A percentile compares a stretch with the other conserved stretches of the same genome.
Evolutionary conservation across 2,888 invertebrate species (phyloP).

Genomic region (Torymus texanus): DNA sequence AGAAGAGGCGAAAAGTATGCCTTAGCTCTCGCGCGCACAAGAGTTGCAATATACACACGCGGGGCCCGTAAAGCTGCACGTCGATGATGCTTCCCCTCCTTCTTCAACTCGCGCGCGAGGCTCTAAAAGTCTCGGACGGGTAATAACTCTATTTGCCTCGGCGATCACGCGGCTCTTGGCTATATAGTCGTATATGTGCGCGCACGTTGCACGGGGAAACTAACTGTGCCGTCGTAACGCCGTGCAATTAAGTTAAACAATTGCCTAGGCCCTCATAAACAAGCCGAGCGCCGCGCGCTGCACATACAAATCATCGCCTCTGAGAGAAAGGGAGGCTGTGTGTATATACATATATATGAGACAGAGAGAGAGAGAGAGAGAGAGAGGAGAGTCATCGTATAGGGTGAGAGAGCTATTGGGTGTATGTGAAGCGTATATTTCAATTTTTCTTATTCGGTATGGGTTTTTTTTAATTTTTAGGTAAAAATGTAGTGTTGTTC

Average conservation of each 20-base stretch:
- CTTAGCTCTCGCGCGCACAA: not conserved
- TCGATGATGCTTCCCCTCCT: too few species aligned
- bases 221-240: conserved; percentile 67
- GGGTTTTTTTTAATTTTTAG: too few species aligned
- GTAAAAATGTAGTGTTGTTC: too few species aligned
- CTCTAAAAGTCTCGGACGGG: conserved; percentile 71
- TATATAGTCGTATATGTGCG: not conserved
- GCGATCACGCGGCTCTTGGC: conserved; percentile 16
- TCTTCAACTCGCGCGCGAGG: conserved; percentile 35
- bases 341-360: too few species aligned
- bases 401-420: too few species aligned
- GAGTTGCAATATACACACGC: not conserved
- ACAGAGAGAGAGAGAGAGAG: conserved; percentile 22
- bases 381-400: not conserved
- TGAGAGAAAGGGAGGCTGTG: not conserved
- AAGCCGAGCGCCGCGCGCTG: conserved; percentile 59
- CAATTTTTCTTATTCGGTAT: too few species aligned
- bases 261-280: conserved; percentile 69
- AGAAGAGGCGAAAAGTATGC: too few species aligned
- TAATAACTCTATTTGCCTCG: conserved; percentile 72
- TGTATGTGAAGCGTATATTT: too few species aligned
- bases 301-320: conserved; percentile 64
- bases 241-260: conserved; percentile 74
- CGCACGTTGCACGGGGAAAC: conserved; percentile 56
- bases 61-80: too few species aligned